Evolutionary conservation across 2,797 vertebrate genomes (phyloP), one percentile per base, ranked within the genome.

Genomic region (Anableps anableps): DNA sequence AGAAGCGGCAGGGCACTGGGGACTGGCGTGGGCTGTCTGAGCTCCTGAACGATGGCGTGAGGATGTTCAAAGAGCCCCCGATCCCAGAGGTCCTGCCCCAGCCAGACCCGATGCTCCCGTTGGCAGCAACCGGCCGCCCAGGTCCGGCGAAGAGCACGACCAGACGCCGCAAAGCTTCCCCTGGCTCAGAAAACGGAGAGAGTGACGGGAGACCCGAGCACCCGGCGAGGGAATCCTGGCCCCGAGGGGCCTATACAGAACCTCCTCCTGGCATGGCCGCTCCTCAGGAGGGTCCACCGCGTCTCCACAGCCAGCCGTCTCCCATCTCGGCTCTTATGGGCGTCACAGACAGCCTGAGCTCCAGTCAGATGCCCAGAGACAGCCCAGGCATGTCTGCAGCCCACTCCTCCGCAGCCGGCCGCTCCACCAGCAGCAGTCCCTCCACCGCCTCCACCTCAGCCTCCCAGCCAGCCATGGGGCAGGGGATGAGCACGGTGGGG

Each of bases 251-350:
- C 0, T 98, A 96, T 80, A 83, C 97, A 1, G 93, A 92, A 1
- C 90, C 90, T 31, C 94, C 95, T 75, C 79, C 95, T 48, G 91
- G 94, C 82, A 93, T 95, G 91, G 92, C 82, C 0, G 87, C 38
- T 19, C 93, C 94, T 11, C 94, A 84, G 41, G 96, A 93, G 78
- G 72, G 94, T 70, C 92, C 91, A 0, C 91, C 91, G 1, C 92
- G 94, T 55, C 31, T 93, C 31, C 94, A 95, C 81, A 94, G 94
- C 78, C 96, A 97, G 84, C 97, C 97, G 17, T 97, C 97, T 0
- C 97, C 97, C 26, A 97, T 97, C 83, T 96, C 97, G 0, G 97
- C 97, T 0, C 96, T 98, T 66, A 97, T 97, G 95, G 97, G 96
- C 0, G 97, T 97, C 1, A 96, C 97, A 0, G 97, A 98, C 88